Evolutionary conservation across 2,113 vertebrate genomes (phyloP).

Genomic region (Phrynosoma blainvillii): DNA sequence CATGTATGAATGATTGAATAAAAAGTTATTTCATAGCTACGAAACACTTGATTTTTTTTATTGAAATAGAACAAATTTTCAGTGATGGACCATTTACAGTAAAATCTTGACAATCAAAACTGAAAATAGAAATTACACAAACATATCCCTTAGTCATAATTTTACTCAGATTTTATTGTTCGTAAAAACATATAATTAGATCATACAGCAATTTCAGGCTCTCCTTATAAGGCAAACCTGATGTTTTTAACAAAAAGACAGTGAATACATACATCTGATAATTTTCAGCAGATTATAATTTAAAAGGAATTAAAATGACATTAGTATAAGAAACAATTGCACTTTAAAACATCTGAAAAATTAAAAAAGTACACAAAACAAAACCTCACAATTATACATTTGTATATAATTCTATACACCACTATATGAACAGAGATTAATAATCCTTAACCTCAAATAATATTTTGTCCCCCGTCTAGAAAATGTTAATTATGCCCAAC

Average conservation of each 20-base stretch:
- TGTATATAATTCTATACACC: constrained; percentile 72
- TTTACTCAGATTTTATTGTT: constrained; percentile 59
- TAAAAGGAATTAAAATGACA: constrained; percentile 79
- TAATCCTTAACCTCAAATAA: constrained; percentile 71
- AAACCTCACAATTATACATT: constrained; percentile 76
- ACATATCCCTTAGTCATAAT: constrained; percentile 46
- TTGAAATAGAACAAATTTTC: constrained; percentile 60
- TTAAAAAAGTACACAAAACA: constrained; percentile 83
- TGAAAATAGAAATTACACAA: constrained; percentile 67
- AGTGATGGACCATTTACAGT: constrained; percentile 61
- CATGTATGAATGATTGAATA: neutral
- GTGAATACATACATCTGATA: constrained; percentile 54
- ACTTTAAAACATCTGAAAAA: constrained; percentile 83
- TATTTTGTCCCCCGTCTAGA: constrained; percentile 34
- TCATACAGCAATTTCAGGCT: constrained; percentile 58
- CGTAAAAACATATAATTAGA: constrained; percentile 62
- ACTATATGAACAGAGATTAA: constrained; percentile 77
- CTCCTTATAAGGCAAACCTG: constrained; percentile 61
- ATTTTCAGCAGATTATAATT: constrained; percentile 76
- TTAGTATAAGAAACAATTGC: constrained; percentile 85
- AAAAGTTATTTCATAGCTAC: constrained; percentile 23
- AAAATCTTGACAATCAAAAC: constrained; percentile 59
- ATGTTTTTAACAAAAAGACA: constrained; percentile 58
- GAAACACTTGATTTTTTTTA: constrained; percentile 49
- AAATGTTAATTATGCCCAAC: constrained; percentile 5